Evolutionary conservation across 2,113 vertebrate genomes (phyloP).

Genomic region (Psammodynastes pulverulentus): DNA sequence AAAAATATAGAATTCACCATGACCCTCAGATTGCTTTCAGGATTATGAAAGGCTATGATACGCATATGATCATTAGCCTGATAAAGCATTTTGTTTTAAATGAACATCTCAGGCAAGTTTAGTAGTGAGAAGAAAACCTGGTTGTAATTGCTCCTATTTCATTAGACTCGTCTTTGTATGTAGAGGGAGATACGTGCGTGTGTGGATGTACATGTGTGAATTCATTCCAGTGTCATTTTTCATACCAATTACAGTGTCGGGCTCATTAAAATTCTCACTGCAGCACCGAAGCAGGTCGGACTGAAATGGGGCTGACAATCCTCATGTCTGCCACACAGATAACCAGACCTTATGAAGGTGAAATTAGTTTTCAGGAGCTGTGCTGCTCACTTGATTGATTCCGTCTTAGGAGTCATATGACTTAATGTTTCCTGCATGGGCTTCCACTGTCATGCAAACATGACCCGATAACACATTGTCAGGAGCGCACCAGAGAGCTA

Average conservation of each 20-base stretch:
- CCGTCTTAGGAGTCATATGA: slow-evolving; percentile 73
- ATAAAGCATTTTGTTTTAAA: slow-evolving; percentile 57
- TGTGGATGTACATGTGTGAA: slow-evolving; percentile 35
- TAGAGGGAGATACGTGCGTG: slow-evolving; percentile 25
- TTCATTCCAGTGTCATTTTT: slow-evolving; percentile 72
- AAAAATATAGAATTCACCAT: background rate
- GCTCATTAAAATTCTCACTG: slow-evolving; percentile 75
- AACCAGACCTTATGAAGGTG: slow-evolving; percentile 77
- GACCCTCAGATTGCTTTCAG: slow-evolving; percentile 47
- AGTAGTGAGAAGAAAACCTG: slow-evolving; percentile 47
- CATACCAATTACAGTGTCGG: slow-evolving; percentile 67
- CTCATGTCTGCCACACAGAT: slow-evolving; percentile 70
- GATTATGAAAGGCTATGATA: slow-evolving; percentile 53
- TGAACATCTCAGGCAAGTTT: slow-evolving; percentile 59
- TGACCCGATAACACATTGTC: slow-evolving; percentile 79
- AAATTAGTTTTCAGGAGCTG: slow-evolving; percentile 79
- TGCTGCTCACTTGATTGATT: slow-evolving; percentile 78
- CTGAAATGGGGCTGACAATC: slow-evolving; percentile 72
- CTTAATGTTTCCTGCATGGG: slow-evolving; percentile 79
- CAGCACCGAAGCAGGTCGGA: slow-evolving; percentile 66
- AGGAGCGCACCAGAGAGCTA: slow-evolving; percentile 72
- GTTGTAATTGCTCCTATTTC: slow-evolving; percentile 69
- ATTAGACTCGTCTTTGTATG: slow-evolving; percentile 34
- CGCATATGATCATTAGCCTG: slow-evolving; percentile 61
- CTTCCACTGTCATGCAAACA: slow-evolving; percentile 80